Conservation (phyloP, 2,888 invertebrate genomes). For the Meliscaeva auricollis region DNA sequence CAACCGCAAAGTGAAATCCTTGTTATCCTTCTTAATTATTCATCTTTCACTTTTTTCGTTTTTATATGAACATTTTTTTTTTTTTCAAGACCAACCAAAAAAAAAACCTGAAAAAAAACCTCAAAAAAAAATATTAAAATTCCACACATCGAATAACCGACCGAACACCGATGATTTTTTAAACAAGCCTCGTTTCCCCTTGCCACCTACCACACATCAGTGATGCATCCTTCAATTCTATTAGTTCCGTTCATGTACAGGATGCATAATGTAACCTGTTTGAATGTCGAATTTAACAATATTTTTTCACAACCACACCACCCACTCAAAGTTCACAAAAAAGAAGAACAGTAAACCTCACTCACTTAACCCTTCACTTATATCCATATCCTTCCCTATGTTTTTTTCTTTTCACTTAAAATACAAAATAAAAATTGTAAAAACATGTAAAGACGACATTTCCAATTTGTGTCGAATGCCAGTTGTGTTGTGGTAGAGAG, state of each 20-base stretch:
- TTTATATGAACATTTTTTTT: slow-evolving; percentile 6
- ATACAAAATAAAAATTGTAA: slow-evolving; percentile 36
- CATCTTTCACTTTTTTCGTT: slow-evolving; percentile 58
- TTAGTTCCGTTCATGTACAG: slow-evolving; percentile 65
- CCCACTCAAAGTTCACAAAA: not conserved
- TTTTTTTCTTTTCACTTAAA: slow-evolving; percentile 51
- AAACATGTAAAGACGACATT: slow-evolving; percentile 73
- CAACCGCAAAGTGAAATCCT: slow-evolving; percentile 72
- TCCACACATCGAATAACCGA: slow-evolving; percentile 65
- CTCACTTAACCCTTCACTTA: slow-evolving; percentile 60
- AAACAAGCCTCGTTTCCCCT: slow-evolving; percentile 21
- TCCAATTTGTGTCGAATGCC: slow-evolving; percentile 73
- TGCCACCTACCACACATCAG: not conserved
- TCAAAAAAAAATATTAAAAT: slow-evolving; percentile 59
- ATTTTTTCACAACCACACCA: slow-evolving; percentile 28
- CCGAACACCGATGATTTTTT: slow-evolving; percentile 68
- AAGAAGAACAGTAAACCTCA: not conserved
- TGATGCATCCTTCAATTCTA: slow-evolving; percentile 59
- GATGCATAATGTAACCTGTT: slow-evolving; percentile 57
- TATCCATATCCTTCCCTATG: slow-evolving; percentile 36
- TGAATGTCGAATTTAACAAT: slow-evolving; percentile 57
- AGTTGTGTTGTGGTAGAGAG: not conserved
- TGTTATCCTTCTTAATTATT: slow-evolving; percentile 68
- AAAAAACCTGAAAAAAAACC: slow-evolving; percentile 2
- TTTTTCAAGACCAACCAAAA: too few species aligned